phyloP scores from a whole-genome alignment of 2,113 vertebrate genomes.

The Cyphomyrus plagiostoma region DNA sequence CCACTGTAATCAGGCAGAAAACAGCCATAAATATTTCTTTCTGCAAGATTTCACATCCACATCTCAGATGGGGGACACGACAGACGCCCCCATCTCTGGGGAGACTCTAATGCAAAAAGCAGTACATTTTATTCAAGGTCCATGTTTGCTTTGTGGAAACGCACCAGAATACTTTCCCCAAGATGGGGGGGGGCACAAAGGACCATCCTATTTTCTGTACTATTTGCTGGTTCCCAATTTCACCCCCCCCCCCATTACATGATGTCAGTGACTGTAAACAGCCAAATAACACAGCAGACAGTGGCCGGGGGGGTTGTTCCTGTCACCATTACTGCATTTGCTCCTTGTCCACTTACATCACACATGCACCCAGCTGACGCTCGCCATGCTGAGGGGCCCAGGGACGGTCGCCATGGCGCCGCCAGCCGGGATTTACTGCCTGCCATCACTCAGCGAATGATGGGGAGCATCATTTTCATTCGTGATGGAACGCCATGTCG shows the following conservation, averaged over 20 bases:
- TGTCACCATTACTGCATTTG: conserved; percentile 21
- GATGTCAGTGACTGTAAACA: conserved; percentile 66
- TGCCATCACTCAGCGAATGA: conserved; percentile 58
- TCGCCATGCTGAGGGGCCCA: conserved; percentile 35
- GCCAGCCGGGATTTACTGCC: conserved; percentile 61
- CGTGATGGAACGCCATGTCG: conserved; percentile 60
- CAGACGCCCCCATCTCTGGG: conserved; percentile 79
- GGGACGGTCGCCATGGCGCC: conserved; percentile 40
- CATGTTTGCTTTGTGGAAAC: conserved; percentile 78
- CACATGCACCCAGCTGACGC: conserved; percentile 15
- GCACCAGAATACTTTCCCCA: conserved; percentile 67
- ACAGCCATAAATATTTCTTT: conserved; percentile 99
- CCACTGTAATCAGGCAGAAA: conserved; percentile 98
- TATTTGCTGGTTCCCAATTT: conserved; percentile 59
- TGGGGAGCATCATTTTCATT: conserved; percentile 61
- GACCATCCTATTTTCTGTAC: conserved; percentile 68
- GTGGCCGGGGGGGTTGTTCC: conserved; percentile 28
- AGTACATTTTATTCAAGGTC: conserved; percentile 89
- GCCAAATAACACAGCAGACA: conserved; percentile 61
- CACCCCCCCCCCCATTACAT: conserved; percentile 63
- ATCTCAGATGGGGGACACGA: conserved; percentile 89
- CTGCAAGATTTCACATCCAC: conserved; percentile 98
- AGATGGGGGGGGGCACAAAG: conserved; percentile 59
- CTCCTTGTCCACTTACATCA: conserved; percentile 53
- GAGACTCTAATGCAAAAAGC: conserved; percentile 93